Evolutionary conservation across 1,140 invertebrate genomes (phyloP), one percentile per base, ranked within the genome.

Genomic region (Mactra quadrangularis): DNA sequence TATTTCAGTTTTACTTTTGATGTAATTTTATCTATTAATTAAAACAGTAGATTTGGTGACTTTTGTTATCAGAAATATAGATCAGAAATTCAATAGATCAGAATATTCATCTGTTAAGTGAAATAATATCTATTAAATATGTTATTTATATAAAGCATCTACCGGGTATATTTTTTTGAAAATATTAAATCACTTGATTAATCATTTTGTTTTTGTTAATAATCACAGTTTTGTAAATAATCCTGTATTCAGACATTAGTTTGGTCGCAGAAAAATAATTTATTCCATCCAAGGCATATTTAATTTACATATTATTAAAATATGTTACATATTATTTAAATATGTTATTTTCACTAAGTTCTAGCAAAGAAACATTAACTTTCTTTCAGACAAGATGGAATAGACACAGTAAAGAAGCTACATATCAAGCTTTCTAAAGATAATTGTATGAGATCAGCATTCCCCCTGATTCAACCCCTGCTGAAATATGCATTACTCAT

Each of bases 401-500:
- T 53, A 4, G 31, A 22, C 25, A 29, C n/a, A 3, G 1, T 57
- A 4, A 3, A 9, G 9, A n/a, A 29, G 25, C 22, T 64, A 22
- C 38, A 35, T 35, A 1, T 1, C 7, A 33, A 64, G 27, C 60
- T 64, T 7, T 1, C 9, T 1, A 33, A 38, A 47, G 78, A 82
- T 53, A n/a, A 55, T 25, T 70, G 60, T 0, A 9, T 74, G 1
- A 64, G 35, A 22, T 52, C 57, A 19, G 75, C 59, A 25, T 83
- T 75, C 59, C 81, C 70, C 6, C 33, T 45, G n/a, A 60, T 83
- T 3, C 22, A 41, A 15, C 13, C 13, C 29, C 25, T 83, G 22
- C 15, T 66, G 11, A n/a, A 41, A 3, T 68, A 62, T 45, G 71
- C 47, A 15, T 3, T 66, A 29, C 35, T 77, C 0, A 84, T 84